Evolutionary conservation across 2,113 vertebrate species (phyloP).

Genomic region (Coturnix japonica): DNA sequence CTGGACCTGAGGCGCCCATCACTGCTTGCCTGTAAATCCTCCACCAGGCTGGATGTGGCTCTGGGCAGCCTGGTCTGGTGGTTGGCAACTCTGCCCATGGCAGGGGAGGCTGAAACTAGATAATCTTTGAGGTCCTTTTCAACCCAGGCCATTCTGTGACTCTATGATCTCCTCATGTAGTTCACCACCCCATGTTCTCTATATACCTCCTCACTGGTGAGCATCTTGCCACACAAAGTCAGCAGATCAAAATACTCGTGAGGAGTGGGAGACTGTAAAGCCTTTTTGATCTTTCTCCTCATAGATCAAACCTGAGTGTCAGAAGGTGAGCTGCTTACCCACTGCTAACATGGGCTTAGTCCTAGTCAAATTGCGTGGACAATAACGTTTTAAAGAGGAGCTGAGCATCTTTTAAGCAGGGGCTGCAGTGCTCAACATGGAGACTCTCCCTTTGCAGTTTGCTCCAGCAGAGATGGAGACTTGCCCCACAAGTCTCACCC

Average conservation of each 20-base stretch:
- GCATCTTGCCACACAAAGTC: not conserved
- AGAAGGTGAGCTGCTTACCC: not conserved
- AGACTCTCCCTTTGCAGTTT: not conserved
- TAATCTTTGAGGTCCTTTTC: no score
- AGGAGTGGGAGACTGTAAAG: not conserved
- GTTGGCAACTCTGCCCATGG: no score
- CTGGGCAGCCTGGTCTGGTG: no score
- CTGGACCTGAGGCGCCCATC: fast-evolving
- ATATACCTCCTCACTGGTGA: not conserved
- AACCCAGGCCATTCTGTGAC: no score
- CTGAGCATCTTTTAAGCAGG: fast-evolving
- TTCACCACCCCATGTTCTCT: not conserved
- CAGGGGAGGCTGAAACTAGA: no score
- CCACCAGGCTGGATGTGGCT: no score
- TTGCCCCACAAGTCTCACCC: not conserved
- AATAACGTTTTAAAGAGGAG: not conserved
- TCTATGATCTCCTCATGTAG: not conserved
- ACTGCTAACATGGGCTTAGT: not conserved
- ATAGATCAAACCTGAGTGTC: not conserved
- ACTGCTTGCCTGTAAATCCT: fast-evolving
- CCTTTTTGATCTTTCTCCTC: not conserved
- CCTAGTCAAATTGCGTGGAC: not conserved
- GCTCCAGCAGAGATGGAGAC: not conserved
- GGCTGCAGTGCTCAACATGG: not conserved
- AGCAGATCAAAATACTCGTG: fast-evolving